phyloP scores from a whole-genome alignment of 2,113 vertebrate species.

The Ifrita kowaldi region DNA sequence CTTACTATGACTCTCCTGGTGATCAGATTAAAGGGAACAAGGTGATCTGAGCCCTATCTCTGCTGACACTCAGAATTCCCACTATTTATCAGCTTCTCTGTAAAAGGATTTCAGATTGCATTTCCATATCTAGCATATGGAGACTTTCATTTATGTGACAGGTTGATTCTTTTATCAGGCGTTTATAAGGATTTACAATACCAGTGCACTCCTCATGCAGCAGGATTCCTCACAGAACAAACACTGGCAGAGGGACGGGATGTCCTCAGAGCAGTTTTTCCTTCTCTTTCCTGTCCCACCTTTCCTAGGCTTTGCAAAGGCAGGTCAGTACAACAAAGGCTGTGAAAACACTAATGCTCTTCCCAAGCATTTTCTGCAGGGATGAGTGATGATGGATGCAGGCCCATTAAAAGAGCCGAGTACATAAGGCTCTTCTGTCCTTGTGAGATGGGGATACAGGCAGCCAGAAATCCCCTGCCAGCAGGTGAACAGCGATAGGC shows the following conservation, averaged over 20 bases:
- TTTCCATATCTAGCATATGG: not conserved
- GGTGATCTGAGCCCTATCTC: not conserved
- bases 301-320: not conserved
- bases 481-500: not conserved
- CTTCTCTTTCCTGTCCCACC: not conserved
- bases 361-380: not conserved
- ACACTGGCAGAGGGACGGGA: not conserved
- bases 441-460: not conserved
- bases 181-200: conserved; percentile 7
- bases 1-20: not conserved
- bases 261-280: not conserved
- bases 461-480: not conserved
- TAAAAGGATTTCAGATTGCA: conserved; percentile 32
- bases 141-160: conserved; percentile 35
- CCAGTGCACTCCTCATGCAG: not conserved
- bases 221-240: not conserved
- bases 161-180: conserved; percentile 46
- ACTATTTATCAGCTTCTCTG: conserved; percentile 9
- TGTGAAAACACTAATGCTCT: not conserved
- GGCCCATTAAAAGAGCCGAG: not conserved
- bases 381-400: not conserved
- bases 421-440: not conserved
- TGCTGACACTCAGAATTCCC: not conserved
- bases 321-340: not conserved
- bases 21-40: not conserved